Evolutionary conservation across 2,797 vertebrate genomes (phyloP), one percentile per base, ranked within the genome.

Genomic region (Alcedo quadribrachys): DNA sequence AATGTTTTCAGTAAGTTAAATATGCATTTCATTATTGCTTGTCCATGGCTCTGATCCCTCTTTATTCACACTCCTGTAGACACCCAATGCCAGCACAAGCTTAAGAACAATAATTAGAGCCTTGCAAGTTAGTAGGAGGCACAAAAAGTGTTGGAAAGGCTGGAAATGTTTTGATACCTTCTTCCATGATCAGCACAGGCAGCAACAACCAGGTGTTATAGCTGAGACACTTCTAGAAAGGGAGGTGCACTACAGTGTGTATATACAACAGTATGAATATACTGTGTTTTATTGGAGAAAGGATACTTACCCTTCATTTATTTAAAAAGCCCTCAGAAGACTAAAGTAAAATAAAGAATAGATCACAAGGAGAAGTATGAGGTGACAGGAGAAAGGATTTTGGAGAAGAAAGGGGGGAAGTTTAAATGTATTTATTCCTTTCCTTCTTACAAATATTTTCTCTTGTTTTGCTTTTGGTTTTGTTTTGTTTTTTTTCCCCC

Each of bases 11-110:
- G 8, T 9, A 46, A 9, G 22, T 70, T 84, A 48, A 40, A 66
- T 11, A 40, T 5, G 19, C 11, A 54, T 50, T 76, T 30, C 6
- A 35, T 27, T 46, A 28, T 74, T 50, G 58, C 19, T 46, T 81
- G 8, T 12, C 42, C 46, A 28, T 48, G 27, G 12, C 14, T 78
- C 58, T 68, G 54, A 43, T 53, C 8, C 3, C 30, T 66, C 14
- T 28, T 1, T 15, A 6, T n/a, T 53, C 42, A 40, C 12, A 12
- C 28, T 55, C 15, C 43, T 63, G 15, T 12, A 69, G 42, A 54
- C 15, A 61, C 4, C 9, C 18, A 55, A 32, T 4, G 5, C 24
- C n/a, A 35, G 8, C 0, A 0, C 66, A 30, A 85, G 27, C 3
- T 75, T 21, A 18, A 75, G 46, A 30, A 10, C 15, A 35, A 6